Evolutionary conservation across 2,797 vertebrate species (phyloP).

Genomic region (Staurois parvus): DNA sequence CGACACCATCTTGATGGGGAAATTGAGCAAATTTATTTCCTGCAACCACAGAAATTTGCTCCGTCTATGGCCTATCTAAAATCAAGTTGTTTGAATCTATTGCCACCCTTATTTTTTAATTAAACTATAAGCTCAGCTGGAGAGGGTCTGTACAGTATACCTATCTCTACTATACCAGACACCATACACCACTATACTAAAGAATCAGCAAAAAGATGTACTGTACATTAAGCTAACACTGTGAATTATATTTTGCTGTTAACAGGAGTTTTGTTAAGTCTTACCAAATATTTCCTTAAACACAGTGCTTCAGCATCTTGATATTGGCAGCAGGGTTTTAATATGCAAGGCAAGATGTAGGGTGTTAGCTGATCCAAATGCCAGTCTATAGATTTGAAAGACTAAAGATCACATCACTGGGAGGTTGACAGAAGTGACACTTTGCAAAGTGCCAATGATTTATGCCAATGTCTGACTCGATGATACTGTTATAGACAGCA

Average conservation of each 20-base stretch:
- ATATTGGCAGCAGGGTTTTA: conserved; percentile 91
- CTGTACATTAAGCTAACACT: neutral
- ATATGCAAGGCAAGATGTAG: conserved; percentile 89
- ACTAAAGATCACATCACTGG: conserved; percentile 99
- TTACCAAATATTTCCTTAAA: conserved; percentile 76
- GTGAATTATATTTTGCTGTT: conserved; percentile 15
- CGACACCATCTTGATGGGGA: too few relatives aligned
- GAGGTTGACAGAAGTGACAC: conserved; percentile 95
- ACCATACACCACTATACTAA: neutral
- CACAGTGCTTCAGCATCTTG: conserved; percentile 74
- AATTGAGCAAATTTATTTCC: too few relatives aligned
- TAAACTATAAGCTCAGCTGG: neutral
- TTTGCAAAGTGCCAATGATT: conserved; percentile 92
- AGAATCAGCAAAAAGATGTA: neutral
- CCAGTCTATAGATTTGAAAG: conserved; percentile 99
- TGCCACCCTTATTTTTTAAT: neutral
- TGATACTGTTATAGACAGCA: conserved; percentile 93
- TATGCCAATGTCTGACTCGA: conserved; percentile 92
- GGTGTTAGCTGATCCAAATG: conserved; percentile 95
- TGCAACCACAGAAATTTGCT: too few relatives aligned
- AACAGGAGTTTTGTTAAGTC: conserved; percentile 72
- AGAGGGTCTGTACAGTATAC: neutral
- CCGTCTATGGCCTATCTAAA: too few relatives aligned
- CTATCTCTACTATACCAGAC: too few relatives aligned
- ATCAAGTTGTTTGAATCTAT: too few relatives aligned